Conservation (phyloP, 2,888 invertebrate genomes). For the Cylloceria caligata region DNA sequence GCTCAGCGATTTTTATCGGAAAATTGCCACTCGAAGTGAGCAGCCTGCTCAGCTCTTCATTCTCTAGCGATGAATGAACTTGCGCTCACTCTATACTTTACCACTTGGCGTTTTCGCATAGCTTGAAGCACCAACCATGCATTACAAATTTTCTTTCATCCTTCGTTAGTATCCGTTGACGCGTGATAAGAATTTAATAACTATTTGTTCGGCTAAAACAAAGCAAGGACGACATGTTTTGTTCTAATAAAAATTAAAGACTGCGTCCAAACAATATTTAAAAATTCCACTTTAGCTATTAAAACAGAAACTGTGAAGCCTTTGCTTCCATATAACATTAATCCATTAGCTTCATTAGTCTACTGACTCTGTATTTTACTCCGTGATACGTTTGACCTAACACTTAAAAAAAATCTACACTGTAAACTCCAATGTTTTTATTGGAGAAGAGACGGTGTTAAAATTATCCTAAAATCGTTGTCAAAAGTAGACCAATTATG, state of each 20-base stretch:
- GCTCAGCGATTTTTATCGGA: slow-evolving; percentile 74
- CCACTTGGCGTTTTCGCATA: slow-evolving; percentile 22
- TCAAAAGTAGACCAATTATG: too few species aligned
- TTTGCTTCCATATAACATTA: too few species aligned
- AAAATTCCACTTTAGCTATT: slow-evolving; percentile 2
- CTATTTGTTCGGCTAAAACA: neutral
- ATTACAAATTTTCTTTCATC: slow-evolving; percentile 24
- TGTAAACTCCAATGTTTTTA: too few species aligned
- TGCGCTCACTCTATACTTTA: neutral
- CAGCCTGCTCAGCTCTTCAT: slow-evolving; percentile 39
- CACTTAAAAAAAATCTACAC: too few species aligned
- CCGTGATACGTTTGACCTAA: too few species aligned
- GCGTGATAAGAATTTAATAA: slow-evolving; percentile 30
- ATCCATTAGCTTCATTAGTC: too few species aligned
- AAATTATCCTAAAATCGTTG: too few species aligned
- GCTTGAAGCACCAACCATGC: neutral
- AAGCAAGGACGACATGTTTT: neutral
- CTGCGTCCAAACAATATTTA: slow-evolving; percentile 8
- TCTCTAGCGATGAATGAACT: slow-evolving; percentile 51
- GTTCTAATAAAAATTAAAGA: slow-evolving; percentile 4
- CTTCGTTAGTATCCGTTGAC: neutral
- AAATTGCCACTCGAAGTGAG: slow-evolving; percentile 71
- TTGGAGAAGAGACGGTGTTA: too few species aligned
- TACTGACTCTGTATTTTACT: too few species aligned
- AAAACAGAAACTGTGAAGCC: too few species aligned